Evolutionary conservation across 2,797 vertebrate genomes (phyloP), one percentile per base, ranked within the genome.

Genomic region (Micrastur ruficollis): DNA sequence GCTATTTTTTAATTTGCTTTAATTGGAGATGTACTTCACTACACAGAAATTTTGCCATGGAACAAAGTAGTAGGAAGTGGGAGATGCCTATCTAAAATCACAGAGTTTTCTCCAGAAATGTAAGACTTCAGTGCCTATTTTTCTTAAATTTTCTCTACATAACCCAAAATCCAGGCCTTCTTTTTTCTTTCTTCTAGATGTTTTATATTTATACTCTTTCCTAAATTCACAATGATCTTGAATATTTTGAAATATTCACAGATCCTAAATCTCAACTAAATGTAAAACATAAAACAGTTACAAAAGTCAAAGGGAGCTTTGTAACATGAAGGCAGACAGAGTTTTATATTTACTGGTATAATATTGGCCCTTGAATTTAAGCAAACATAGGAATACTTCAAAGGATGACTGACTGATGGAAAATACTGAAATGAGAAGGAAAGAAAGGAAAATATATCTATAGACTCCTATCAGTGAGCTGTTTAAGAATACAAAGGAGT

Each of bases 301-400:
- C 20, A 73, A 68, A 88, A 91, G 61, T 83, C 72, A 87, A 82
- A 95, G 40, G 29, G 29, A 76, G 53, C n/a, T 94, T 89, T 94
- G 52, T 67, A 87, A 81, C 46, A 42, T 34, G 55, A 85, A 42
- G 18, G 18, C 7, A 91, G 86, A 46, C 3, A 56, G 44, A 61
- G 13, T 56, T 78, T 92, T 90, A 70, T 78, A 86, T 55, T 89
- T 89, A 76, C 47, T 71, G 23, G 5, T 65, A 56, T 82, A 93
- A 91, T 79, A 95, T 52, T 52, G 40, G 52, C 40, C 25, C 40
- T 76, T 74, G 52, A 94, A 47, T 95, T 95, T 81, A 90, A 89
- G 47, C 32, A 96, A 90, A 85, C 12, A 31, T 14, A 62, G 27
- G 38, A 94, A 59, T 87, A 73, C n/a, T 93, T 86, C 47, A 92